Evolutionary conservation across 2,113 vertebrate species (phyloP).

Genomic region (Nesoenas mayeri): DNA sequence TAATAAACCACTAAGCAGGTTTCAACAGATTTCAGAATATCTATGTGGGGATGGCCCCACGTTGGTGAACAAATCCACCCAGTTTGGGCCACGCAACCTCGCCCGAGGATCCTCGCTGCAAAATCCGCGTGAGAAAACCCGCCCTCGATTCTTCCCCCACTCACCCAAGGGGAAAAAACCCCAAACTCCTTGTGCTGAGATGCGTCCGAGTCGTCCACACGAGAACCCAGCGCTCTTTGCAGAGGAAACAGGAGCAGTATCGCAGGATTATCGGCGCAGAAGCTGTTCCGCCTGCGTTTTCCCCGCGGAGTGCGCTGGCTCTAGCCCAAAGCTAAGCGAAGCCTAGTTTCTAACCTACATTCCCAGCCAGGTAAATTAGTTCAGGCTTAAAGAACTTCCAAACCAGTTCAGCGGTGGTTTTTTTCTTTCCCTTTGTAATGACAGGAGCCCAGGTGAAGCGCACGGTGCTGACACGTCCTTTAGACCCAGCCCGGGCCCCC

Average conservation of each 20-base stretch:
- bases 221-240: neutral
- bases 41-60: neutral
- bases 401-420: slow-evolving; percentile 17
- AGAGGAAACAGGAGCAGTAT: neutral
- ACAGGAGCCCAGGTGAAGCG: neutral
- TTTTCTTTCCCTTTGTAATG: neutral
- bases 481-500: neutral
- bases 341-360: slow-evolving; percentile 57
- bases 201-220: rapidly evolving
- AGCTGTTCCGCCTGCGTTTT: neutral
- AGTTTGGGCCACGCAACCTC: neutral
- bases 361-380: slow-evolving; percentile 40
- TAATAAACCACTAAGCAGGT: neutral
- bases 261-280: neutral
- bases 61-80: neutral
- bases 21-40: neutral
- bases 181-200: neutral
- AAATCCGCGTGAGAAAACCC: neutral
- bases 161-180: neutral
- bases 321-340: slow-evolving; percentile 33
- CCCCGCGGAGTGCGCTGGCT: neutral
- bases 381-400: slow-evolving; percentile 21
- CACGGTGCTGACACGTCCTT: neutral
- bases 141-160: rapidly evolving
- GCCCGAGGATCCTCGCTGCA: too few relatives aligned